Evolutionary conservation across 2,113 vertebrate genomes (phyloP).

Genomic region (Notechis scutatus): DNA sequence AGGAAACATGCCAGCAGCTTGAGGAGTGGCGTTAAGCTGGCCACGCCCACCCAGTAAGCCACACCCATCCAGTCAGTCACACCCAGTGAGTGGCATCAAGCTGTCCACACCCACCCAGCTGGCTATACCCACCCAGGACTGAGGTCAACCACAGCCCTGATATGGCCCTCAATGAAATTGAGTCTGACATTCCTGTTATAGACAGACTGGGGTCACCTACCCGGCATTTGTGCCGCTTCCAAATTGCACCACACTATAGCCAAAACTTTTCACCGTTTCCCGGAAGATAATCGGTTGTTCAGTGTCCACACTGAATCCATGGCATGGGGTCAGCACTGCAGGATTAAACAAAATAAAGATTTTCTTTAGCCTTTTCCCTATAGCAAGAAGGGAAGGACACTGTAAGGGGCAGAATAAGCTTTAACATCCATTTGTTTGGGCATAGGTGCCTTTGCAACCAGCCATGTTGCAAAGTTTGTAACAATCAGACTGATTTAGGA

Average conservation of each 20-base stretch:
- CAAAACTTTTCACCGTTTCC: constrained; percentile 47
- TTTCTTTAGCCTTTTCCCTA: not conserved
- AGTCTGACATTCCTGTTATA: not conserved
- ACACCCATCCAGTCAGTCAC: too few relatives aligned
- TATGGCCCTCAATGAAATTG: too few relatives aligned
- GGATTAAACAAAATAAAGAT: not conserved
- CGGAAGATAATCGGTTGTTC: constrained; percentile 47
- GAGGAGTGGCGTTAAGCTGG: too few relatives aligned
- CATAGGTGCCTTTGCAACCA: not conserved
- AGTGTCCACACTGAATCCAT: constrained; percentile 62
- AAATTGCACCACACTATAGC: constrained; percentile 59
- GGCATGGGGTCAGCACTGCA: constrained; percentile 41
- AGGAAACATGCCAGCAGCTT: too few relatives aligned
- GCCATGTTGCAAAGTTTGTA: not conserved
- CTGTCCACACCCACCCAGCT: too few relatives aligned
- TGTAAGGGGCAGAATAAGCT: not conserved
- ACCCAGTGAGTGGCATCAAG: too few relatives aligned
- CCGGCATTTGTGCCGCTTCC: not conserved
- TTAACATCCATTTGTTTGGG: not conserved
- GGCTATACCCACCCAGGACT: too few relatives aligned
- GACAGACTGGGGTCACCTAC: not conserved
- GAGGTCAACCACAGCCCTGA: too few relatives aligned
- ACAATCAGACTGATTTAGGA: not conserved
- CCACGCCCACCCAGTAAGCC: too few relatives aligned
- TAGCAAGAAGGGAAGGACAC: not conserved